Evolutionary conservation across 37 sponge, comb jelly and placozoan species (phyloP).

Genomic region (Eunapius fragilis): DNA sequence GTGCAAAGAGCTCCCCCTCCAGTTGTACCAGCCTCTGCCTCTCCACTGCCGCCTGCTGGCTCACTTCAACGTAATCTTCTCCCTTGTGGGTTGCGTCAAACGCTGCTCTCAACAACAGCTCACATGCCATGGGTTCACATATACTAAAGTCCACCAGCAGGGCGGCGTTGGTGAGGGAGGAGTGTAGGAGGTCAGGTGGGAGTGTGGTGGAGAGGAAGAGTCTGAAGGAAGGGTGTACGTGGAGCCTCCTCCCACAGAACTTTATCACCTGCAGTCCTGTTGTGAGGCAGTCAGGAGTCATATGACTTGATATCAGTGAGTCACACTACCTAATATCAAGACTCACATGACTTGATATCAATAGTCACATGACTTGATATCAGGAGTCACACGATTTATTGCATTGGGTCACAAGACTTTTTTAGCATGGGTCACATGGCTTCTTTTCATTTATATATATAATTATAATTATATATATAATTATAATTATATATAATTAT

Average conservation of each 20-base stretch:
- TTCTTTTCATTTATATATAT: too few relatives aligned
- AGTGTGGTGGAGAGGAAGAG: constrained; percentile 55
- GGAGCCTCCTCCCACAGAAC: constrained; percentile 62
- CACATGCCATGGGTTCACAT: constrained; percentile 25
- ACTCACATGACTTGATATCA: too few relatives aligned
- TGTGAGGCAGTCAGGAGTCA: not conserved
- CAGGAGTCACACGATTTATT: too few relatives aligned
- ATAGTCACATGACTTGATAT: too few relatives aligned
- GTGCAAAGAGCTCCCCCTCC: constrained; percentile 20
- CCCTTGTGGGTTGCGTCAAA: not conserved
- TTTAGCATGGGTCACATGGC: too few relatives aligned
- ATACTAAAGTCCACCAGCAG: constrained; percentile 27
- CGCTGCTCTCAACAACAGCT: constrained; percentile 27
- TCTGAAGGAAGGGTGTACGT: constrained; percentile 45
- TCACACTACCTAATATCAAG: too few relatives aligned
- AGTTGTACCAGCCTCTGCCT: constrained; percentile 15
- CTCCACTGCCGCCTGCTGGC: constrained; percentile 1
- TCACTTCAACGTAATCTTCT: not conserved
- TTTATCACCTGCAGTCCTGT: constrained; percentile 22
- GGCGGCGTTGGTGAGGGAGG: constrained; percentile 13
- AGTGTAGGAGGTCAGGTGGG: constrained; percentile 5
- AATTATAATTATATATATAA: too few relatives aligned
- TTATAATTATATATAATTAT: too few relatives aligned
- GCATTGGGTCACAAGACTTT: too few relatives aligned
- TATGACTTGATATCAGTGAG: too few relatives aligned